Evolutionary conservation across 2,888 invertebrate species (phyloP), one percentile per base, ranked within the genome.

Genomic region (Neria commutata): DNA sequence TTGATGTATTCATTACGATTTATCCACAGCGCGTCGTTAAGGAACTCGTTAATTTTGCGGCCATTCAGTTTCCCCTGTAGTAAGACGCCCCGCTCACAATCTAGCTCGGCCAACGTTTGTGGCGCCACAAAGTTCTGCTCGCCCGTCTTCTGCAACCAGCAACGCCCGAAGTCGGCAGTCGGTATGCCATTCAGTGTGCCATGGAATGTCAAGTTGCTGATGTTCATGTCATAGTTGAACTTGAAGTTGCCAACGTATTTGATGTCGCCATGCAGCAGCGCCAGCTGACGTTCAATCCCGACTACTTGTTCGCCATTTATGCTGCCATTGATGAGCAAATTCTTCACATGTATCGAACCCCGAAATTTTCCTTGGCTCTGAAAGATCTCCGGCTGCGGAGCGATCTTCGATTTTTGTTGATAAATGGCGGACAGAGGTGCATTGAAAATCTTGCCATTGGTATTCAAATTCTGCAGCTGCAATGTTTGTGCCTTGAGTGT

Each of bases 11-110:
- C 86, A 57, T 82, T 68, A 24, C 73, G 76, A 29, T 83, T 81
- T 61, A 83, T 83, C 68, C 85, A 84, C 56, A 86, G 81, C 51
- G 85, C 84, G 51, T 83, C 83, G 29, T 78, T 67, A 8, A 81
- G 67, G 26, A 86, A 71, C 51, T 83, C 74, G 1, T 79, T 70
- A 19, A 87, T 67, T 33, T 81, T 74, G 16, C 83, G 77, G 10
- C 81, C 83, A 67, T 84, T 84, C 2, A 86, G 61, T 16, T 68
- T 74, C n/a, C 80, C 80, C 1, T 49, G 49, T 1, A 81, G 55
- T 29, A 60, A 46, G 5, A 80, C 21, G 33, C 76, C 72, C 1
- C 65, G 50, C 3, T 60, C 57, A 16, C 64, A 66, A 1, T 63
- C 48, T n/a, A 76, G 47, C 1, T 62, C 62, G 0, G 73, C 66